These are phyloP conservation scores for Datnioides undecimradiatus DNA, from an alignment of 2,113 vertebrate genomes.

Conservation along the genomic window DNA sequence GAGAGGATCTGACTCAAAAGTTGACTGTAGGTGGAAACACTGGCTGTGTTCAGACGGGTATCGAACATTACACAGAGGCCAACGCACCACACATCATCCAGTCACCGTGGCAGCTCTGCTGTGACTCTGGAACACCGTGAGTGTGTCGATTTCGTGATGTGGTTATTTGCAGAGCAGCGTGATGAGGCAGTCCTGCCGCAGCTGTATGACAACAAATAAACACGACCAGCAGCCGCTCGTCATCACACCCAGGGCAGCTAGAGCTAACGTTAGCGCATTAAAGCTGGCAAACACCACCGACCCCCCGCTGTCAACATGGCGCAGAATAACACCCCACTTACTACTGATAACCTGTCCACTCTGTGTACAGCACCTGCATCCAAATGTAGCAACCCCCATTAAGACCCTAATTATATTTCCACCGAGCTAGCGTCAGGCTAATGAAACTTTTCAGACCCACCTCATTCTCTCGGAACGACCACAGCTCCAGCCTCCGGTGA, in stretches of 20 bases:
- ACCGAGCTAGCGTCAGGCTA: conserved; percentile 17
- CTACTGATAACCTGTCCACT: background rate
- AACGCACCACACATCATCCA: background rate
- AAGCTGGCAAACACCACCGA: background rate
- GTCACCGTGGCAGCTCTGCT: background rate
- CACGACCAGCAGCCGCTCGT: background rate
- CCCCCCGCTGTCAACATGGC: background rate
- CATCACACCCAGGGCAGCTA: background rate
- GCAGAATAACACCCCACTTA: background rate
- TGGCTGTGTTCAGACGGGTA: background rate
- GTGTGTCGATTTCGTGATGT: background rate
- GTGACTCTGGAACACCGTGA: background rate
- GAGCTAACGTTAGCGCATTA: background rate
- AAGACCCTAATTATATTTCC: background rate
- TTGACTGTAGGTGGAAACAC: background rate
- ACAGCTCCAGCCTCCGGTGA: background rate
- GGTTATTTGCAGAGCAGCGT: background rate
- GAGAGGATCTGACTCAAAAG: background rate
- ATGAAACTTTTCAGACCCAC: conserved; percentile 31
- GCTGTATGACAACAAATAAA: conserved; percentile 10
- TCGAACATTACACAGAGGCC: background rate
- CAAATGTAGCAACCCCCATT: background rate
- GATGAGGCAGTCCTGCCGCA: background rate
- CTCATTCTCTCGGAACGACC: background rate
- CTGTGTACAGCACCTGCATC: background rate